phyloP scores from a whole-genome alignment of 53 echinoderm and acorn worm species.

The Astropecten irregularis region DNA sequence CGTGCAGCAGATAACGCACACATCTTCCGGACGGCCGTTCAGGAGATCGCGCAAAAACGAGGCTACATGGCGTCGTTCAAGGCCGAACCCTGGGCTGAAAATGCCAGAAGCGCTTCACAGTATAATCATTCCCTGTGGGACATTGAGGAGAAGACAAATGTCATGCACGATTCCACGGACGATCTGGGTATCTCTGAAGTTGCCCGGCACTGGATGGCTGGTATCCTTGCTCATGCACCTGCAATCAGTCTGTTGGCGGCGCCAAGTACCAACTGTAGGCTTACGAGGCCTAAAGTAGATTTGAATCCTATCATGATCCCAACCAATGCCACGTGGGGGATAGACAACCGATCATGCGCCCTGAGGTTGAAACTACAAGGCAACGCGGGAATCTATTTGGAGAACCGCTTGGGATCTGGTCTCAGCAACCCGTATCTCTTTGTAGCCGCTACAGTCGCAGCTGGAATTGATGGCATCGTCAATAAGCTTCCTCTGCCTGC shows the following conservation, averaged over 20 bases:
- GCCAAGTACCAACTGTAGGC: conserved; percentile 69
- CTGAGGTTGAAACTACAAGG: conserved; percentile 64
- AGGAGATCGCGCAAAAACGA: conserved; percentile 13
- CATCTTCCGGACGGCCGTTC: conserved; percentile 22
- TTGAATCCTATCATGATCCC: too few species aligned
- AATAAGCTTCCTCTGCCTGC: conserved; percentile 39
- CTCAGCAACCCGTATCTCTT: conserved; percentile 69
- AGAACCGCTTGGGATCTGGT: conserved; percentile 69
- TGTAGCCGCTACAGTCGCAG: conserved; percentile 47
- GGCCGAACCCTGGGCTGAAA: background rate
- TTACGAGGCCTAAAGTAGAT: too few species aligned
- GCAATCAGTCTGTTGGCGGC: conserved; percentile 63
- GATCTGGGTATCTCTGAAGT: conserved; percentile 61
- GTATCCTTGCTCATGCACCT: conserved; percentile 68
- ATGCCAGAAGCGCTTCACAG: background rate
- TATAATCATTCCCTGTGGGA: conserved; percentile 62
- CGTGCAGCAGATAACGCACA: conserved; percentile 35
- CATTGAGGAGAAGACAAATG: conserved; percentile 33
- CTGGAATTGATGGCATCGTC: conserved; percentile 47
- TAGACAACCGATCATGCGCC: conserved; percentile 68
- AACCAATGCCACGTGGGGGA: conserved; percentile 65
- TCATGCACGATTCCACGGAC: conserved; percentile 56
- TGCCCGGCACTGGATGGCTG: conserved; percentile 78
- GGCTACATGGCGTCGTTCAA: conserved; percentile 36
- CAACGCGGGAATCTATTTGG: conserved; percentile 69